These are phyloP conservation scores for Micronycteris hirsuta DNA, from an alignment of 2,113 vertebrate genomes.

Conservation along the genomic window DNA sequence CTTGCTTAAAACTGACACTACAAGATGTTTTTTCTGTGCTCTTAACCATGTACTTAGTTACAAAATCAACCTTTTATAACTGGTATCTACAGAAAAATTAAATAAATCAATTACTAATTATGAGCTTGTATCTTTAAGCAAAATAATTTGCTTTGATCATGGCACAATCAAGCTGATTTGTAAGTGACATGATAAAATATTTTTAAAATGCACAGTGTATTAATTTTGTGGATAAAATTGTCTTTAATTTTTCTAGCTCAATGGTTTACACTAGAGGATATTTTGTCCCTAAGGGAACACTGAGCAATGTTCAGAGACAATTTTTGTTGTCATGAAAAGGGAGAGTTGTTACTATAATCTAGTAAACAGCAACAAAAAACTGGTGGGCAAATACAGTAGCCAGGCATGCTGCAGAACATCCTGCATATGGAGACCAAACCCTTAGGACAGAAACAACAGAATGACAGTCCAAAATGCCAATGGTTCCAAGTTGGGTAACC, in stretches of 20 bases:
- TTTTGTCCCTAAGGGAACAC: not conserved
- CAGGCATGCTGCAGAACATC: not conserved
- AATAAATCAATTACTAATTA: not conserved
- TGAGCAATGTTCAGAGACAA: fast-evolving
- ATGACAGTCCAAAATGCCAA: not conserved
- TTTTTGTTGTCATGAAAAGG: not conserved
- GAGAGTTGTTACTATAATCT: not conserved
- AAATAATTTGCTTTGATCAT: not conserved
- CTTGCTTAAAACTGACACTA: not conserved
- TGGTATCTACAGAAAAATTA: not conserved
- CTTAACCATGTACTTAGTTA: not conserved
- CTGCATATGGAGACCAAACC: not conserved
- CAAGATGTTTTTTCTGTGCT: not conserved
- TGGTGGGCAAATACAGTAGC: not conserved
- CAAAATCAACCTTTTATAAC: not conserved
- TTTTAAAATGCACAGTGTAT: not conserved
- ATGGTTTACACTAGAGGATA: not conserved
- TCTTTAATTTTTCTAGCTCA: not conserved
- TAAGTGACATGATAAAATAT: not conserved
- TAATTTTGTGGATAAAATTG: not conserved
- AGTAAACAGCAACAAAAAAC: not conserved
- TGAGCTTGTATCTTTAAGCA: not conserved
- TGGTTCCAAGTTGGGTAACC: not conserved
- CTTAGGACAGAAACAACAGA: not conserved
- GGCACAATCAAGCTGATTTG: not conserved